Evolutionary conservation across 2,888 invertebrate genomes (phyloP), one percentile per base, ranked within the genome.

Genomic region (Pteria penguin): DNA sequence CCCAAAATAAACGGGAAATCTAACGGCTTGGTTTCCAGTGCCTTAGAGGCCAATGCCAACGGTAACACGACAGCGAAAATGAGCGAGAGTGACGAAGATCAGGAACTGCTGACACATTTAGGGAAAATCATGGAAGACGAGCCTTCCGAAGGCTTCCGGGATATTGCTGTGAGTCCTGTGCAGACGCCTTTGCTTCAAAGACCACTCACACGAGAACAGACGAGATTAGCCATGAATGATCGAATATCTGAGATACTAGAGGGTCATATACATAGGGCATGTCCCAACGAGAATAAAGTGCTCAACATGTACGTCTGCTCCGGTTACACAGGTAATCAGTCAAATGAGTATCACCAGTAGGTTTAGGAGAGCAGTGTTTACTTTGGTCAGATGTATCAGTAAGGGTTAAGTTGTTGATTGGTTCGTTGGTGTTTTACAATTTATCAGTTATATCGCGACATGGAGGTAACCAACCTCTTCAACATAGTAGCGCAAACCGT

Each of bases 291-390:
- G 55, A 82, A 84, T 52, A 86, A 84, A 68, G 71, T 80, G 14
- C 72, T 88, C n/a, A 80, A 82, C 22, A 65, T 90, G 11, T 90
- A 86, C 67, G 52, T 90, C 61, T 81, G 84, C 57, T 84, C 87
- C 2, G 88, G 86, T 18, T 86, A 84, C 55, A 78, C 83, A 80
- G 90, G 90, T 89, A 81, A 69, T 72, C 55, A 22, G n/a, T n/a
- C n/a, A n/a, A n/a, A 3, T 52, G 61, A 52, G 22, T 5, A 27
- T 63, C 0, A 22, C n/a, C 24, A 24, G 4, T 5, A 27, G 26
- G n/a, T 22, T 32, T 4, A 18, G 14, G 3, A 32, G 3, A 62
- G 14, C 2, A 62, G 18, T 18, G 18, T 62, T n/a, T n/a, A n/a
- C n/a, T n/a, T n/a, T n/a, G n/a, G n/a, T n/a, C n/a, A n/a, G n/a